Conservation (phyloP, 2,797 vertebrate genomes). For the Helicolenus hilgendorfi region DNA sequence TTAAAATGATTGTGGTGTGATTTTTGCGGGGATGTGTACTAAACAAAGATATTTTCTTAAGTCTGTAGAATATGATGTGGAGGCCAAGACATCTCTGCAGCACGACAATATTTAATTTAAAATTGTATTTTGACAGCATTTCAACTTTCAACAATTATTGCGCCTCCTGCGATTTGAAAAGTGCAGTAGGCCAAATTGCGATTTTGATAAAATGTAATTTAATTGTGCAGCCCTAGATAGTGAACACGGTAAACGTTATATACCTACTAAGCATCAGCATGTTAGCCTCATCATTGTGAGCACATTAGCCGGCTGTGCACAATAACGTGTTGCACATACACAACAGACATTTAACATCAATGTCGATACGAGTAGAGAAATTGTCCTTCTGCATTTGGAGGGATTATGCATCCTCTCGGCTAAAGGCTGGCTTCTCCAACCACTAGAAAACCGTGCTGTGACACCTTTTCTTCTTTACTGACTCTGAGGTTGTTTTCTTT, state of each 20-base stretch:
- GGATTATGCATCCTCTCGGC: neutral
- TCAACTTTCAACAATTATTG: no score
- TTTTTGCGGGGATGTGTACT: no score
- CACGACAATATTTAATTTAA: no score
- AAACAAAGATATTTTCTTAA: no score
- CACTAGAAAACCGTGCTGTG: neutral
- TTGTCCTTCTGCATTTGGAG: neutral
- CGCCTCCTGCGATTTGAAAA: no score
- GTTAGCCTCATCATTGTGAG: neutral
- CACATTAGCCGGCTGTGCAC: neutral
- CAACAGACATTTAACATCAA: neutral
- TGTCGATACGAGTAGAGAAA: neutral
- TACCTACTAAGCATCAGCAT: neutral
- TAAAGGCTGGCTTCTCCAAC: neutral
- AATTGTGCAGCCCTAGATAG: neutral
- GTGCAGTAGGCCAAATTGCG: no score
- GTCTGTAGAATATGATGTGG: no score
- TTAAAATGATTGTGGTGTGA: no score
- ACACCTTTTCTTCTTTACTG: neutral
- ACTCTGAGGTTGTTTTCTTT: constrained; percentile 15
- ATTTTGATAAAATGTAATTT: no score
- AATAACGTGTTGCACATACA: neutral
- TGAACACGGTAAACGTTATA: neutral
- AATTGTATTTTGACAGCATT: no score
- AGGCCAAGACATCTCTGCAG: no score